phyloP scores from a whole-genome alignment of 2,888 invertebrate species.

The Phasia obesa region DNA sequence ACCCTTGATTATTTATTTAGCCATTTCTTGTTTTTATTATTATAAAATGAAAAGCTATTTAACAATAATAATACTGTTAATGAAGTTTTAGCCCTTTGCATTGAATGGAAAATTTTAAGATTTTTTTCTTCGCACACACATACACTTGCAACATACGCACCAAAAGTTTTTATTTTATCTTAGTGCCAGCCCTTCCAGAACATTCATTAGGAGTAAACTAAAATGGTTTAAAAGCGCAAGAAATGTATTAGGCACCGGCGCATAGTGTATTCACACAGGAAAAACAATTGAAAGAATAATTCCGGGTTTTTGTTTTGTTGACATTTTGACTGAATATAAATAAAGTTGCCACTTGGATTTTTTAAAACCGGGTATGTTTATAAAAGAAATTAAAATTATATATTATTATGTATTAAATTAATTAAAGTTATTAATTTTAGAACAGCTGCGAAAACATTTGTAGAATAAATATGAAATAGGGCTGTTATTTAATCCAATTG shows the following conservation, averaged over 20 bases:
- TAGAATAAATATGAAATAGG: too few species aligned
- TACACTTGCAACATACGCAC: conserved; percentile 12
- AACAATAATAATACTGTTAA: too few species aligned
- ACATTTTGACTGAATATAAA: conserved; percentile 49
- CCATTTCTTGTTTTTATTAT: conserved; percentile 22
- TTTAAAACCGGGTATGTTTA: too few species aligned
- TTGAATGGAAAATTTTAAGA: conserved; percentile 39
- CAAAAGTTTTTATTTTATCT: conserved; percentile 25
- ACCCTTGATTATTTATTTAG: conserved; percentile 57
- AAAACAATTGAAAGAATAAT: conserved; percentile 18
- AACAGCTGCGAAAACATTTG: too few species aligned
- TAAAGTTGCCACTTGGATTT: conserved; percentile 52
- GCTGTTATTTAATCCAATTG: too few species aligned
- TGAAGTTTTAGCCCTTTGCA: not conserved
- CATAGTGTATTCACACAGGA: conserved; percentile 40
- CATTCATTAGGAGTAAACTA: conserved; percentile 59
- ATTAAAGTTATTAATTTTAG: too few species aligned
- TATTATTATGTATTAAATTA: too few species aligned
- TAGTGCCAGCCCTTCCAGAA: conserved; percentile 61
- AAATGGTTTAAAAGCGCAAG: conserved; percentile 57
- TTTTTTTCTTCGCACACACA: conserved; percentile 27
- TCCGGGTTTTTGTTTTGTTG: conserved; percentile 58
- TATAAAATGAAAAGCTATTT: too few species aligned
- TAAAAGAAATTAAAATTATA: too few species aligned
- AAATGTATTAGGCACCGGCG: conserved; percentile 65